A percentile compares a stretch with the other conserved stretches of the same genome.
Conservation (phyloP, 2,113 vertebrate genomes). For the Chloropsis hardwickii region DNA sequence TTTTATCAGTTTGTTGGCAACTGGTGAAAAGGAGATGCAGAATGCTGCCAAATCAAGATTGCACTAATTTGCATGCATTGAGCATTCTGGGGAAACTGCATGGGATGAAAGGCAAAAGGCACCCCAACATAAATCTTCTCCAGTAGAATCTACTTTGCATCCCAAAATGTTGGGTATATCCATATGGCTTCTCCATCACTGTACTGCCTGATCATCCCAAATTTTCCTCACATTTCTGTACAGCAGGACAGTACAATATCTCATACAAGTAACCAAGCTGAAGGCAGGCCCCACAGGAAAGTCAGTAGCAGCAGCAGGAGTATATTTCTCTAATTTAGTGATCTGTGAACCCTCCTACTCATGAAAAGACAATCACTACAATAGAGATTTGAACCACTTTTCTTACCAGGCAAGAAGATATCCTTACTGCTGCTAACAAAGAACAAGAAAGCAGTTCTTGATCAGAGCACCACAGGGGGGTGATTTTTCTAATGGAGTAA, state of each 20-base stretch:
- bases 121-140: not conserved
- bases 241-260: not conserved
- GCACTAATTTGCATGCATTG: not conserved
- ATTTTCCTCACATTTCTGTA: not conserved
- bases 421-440: not conserved
- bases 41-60: constrained; percentile 9
- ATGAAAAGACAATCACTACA: not conserved
- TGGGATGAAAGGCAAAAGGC: not conserved
- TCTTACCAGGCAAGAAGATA: not conserved
- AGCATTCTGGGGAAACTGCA: not conserved
- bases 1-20: constrained; percentile 27
- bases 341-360: not conserved
- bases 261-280: not conserved
- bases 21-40: not conserved
- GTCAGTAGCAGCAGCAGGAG: not conserved
- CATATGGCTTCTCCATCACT: not conserved
- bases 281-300: not conserved
- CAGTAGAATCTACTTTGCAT: not conserved
- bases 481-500: constrained; percentile 11
- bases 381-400: not conserved
- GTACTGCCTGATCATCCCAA: not conserved
- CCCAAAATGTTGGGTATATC: not conserved
- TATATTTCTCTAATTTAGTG: not conserved
- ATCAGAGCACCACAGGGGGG: not conserved
- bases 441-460: not conserved